A percentile compares a stretch with the other conserved stretches of the same genome.
These are phyloP conservation scores for Chrosomus eos DNA, from an alignment of 2,797 vertebrate species.

Conservation along the genomic window DNA sequence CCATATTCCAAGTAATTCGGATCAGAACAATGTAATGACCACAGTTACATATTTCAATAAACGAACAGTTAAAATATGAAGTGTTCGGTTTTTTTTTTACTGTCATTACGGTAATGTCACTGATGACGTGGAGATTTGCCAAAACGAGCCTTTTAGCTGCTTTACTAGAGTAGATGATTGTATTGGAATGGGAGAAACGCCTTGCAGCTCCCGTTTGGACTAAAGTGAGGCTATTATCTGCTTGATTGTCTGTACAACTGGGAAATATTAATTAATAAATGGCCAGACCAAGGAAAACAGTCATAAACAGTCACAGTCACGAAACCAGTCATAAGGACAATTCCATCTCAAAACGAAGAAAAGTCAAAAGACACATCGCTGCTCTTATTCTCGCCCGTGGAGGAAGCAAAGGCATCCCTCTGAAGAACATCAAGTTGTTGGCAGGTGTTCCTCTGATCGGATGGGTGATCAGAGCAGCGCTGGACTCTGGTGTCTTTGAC, in stretches of 20 bases:
- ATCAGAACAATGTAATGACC: fast-evolving
- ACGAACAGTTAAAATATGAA: not conserved
- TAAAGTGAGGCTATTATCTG: not conserved
- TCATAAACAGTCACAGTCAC: fast-evolving
- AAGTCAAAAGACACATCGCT: constrained; percentile 69
- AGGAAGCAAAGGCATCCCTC: constrained; percentile 91
- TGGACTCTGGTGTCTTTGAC: constrained; percentile 81
- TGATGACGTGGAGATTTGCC: too few species aligned
- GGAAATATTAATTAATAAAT: not conserved
- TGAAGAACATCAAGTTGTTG: constrained; percentile 92
- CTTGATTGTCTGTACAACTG: not conserved
- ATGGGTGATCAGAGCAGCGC: constrained; percentile 89
- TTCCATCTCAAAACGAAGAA: not conserved
- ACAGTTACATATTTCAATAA: not conserved
- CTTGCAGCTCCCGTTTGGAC: fast-evolving
- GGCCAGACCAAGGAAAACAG: fast-evolving
- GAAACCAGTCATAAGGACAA: not conserved
- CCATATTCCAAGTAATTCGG: fast-evolving
- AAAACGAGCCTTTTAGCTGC: not conserved
- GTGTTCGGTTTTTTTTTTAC: not conserved
- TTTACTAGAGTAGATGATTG: too few species aligned
- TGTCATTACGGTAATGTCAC: not conserved
- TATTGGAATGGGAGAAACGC: fast-evolving
- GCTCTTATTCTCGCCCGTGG: constrained; percentile 89
- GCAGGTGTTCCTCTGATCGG: constrained; percentile 89